Percentiles rank a stretch among this genome's conserved stretches.
Conservation (phyloP, 2,113 vertebrate species). For the Piaya cayana region DNA sequence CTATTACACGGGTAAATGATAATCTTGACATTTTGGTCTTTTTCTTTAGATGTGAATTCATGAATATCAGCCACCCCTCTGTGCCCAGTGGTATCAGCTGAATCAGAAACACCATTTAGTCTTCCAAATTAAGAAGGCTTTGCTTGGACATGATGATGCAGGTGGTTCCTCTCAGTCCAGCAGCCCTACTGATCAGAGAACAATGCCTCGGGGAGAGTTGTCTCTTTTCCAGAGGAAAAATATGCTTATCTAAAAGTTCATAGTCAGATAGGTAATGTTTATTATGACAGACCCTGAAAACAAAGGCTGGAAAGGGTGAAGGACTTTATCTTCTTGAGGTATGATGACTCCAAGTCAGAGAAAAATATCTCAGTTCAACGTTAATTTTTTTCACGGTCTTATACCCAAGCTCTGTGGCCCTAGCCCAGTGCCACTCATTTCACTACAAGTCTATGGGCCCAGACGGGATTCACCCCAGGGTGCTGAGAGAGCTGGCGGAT, state of each 20-base stretch:
- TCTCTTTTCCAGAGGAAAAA: neutral
- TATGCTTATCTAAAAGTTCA: neutral
- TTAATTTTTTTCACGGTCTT: neutral
- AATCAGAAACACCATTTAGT: neutral
- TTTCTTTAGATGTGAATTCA: neutral
- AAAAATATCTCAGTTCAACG: neutral
- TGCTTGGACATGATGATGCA: neutral
- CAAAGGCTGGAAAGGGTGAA: neutral
- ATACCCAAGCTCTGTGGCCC: neutral
- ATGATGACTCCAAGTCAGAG: neutral
- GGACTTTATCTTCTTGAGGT: neutral
- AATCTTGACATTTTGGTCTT: neutral
- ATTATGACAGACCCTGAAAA: neutral
- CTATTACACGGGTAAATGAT: neutral
- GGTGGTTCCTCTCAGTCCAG: neutral
- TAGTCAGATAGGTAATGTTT: neutral
- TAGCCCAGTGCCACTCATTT: neutral
- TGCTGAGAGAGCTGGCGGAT: too few relatives aligned
- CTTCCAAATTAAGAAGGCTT: neutral
- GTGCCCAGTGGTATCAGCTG: neutral
- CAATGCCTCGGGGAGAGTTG: neutral
- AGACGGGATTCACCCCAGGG: too few relatives aligned
- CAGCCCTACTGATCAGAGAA: neutral
- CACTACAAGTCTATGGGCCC: too few relatives aligned
- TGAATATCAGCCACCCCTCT: neutral